These are phyloP conservation scores for Falco naumanni DNA, from an alignment of 2,797 vertebrate species.

Conservation along the genomic window DNA sequence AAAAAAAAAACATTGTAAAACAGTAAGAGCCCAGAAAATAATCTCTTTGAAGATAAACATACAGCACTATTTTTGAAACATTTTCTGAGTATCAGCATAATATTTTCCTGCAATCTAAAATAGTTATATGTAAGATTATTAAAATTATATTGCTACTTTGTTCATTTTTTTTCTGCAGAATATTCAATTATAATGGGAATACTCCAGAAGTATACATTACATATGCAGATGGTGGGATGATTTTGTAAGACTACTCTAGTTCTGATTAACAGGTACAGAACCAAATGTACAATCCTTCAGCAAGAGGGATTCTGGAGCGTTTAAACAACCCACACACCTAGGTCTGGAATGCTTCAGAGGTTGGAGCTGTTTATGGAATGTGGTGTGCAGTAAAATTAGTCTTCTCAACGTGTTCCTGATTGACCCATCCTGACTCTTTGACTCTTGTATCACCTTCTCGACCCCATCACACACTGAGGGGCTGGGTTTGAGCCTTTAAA, in stretches of 20 bases:
- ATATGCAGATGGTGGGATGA: background rate
- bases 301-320: background rate
- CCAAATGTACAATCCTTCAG: background rate
- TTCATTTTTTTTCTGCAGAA: background rate
- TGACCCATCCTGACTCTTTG: background rate
- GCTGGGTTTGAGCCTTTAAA: background rate
- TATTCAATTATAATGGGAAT: background rate
- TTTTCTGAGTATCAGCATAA: background rate
- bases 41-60: background rate
- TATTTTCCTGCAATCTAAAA: background rate
- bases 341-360: background rate
- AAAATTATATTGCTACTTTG: background rate
- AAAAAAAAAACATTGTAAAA: background rate
- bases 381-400: background rate
- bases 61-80: background rate
- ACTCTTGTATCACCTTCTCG: fast-evolving
- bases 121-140: background rate
- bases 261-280: background rate
- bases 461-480: background rate
- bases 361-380: fast-evolving
- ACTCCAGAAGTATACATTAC: background rate
- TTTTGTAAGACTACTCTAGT: background rate
- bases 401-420: background rate
- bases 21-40: background rate
- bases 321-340: fast-evolving